Evolutionary conservation across 2,888 invertebrate genomes (phyloP).

Genomic region (Heterodera filipjevi): DNA sequence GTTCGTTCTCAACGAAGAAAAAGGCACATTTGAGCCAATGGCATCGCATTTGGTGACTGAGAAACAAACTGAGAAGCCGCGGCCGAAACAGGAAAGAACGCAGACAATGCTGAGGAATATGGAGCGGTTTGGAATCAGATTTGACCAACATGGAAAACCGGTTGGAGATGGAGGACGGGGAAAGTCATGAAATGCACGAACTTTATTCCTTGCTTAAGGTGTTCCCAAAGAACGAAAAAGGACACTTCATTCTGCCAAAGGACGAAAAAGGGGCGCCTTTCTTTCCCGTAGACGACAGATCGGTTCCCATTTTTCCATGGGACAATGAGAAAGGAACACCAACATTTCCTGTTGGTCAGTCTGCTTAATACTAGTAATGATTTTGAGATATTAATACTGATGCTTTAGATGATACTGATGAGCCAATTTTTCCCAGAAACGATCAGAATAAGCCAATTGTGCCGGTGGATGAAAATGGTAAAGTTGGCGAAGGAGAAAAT

Average conservation of each 20-base stretch:
- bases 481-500: not conserved
- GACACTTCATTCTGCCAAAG: slow-evolving; percentile 33
- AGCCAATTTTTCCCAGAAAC: slow-evolving; percentile 41
- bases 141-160: slow-evolving; percentile 29
- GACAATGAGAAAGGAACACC: slow-evolving; percentile 31
- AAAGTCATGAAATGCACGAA: no score
- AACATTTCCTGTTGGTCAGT: slow-evolving; percentile 28
- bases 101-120: slow-evolving; percentile 8
- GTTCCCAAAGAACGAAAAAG: slow-evolving; percentile 37
- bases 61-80: slow-evolving; percentile 2
- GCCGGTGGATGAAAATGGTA: slow-evolving; percentile 39
- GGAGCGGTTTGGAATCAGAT: slow-evolving; percentile 24
- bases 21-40: slow-evolving; percentile 31
- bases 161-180: not conserved
- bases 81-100: not conserved
- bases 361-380: not conserved
- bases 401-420: slow-evolving; percentile 35
- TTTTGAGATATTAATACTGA: not conserved
- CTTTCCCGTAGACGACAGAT: slow-evolving; percentile 35
- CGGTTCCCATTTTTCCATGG: slow-evolving; percentile 37
- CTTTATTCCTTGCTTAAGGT: slow-evolving; percentile 21
- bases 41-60: not conserved
- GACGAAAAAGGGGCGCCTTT: slow-evolving; percentile 33
- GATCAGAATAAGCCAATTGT: slow-evolving; percentile 39
- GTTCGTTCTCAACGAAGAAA: slow-evolving; percentile 31